Base-by-base conservation (phyloP, 2,113 vertebrate species). In the Pontoporia blainvillei region DNA sequence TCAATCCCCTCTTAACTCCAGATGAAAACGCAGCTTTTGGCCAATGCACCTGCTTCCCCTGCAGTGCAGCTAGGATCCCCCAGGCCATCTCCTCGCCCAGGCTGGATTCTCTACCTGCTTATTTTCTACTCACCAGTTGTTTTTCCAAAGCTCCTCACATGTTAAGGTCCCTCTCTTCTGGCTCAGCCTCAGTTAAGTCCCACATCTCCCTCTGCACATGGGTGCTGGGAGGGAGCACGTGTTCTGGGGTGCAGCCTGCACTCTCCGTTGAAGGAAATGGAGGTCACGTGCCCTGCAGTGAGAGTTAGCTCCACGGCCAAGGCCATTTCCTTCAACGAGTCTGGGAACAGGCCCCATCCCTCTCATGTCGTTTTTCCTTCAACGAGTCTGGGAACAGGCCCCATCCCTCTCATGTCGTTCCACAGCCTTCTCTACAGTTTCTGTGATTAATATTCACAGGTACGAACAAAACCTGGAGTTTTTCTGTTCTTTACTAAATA, bases 401-500 rank as follows among this genome's bases (percentile, higher is more conserved):
- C 21, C 20, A 1, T 7, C 49, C 25, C 44, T 5, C 3, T 15
- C 2, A 7, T 5, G 71, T 36, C 23, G 34, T 18, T 10, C 61
- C 71, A 31, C 0, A 49, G 86, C 66, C 34, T 71, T 71, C 64
- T 29, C 73, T 39, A 27, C 5, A 66, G 62, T 93, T 86, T 62
- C 14, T 46, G 73, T 39, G 72, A 83, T 57, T 34, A 23, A 34
- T 0, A 23, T 34, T 83, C 21, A 69, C 31, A 57, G 31, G 39
- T 83, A 41, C 20, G 10, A 93, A 92, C 79, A 90, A 89, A 90
- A 62, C n/a, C 86, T 75, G 4, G 5, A 46, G 44, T 71, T 81
- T 92, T 90, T 89, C 85, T 95, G 83, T n/a, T 88, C 72, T 97
- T 98, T 97, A 97, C 96, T 97, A 88, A 87, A 82, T 78, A 86